Evolutionary conservation across 2,797 vertebrate genomes (phyloP).

Genomic region (Microctenopoma steveboyesi): DNA sequence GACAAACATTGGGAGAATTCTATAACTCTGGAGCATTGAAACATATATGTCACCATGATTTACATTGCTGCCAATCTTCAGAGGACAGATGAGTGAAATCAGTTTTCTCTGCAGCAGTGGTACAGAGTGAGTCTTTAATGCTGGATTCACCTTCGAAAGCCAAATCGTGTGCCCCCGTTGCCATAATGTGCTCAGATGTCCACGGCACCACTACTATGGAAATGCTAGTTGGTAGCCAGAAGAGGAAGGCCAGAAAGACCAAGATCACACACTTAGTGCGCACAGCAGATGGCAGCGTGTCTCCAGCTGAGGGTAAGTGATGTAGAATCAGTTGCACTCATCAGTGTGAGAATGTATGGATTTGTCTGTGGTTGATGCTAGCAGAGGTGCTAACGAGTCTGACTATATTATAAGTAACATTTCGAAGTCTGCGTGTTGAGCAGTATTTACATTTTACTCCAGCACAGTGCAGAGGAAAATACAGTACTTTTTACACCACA

Average conservation of each 20-base stretch:
- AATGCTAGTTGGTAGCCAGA: slow-evolving; percentile 97
- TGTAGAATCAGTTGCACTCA: not conserved
- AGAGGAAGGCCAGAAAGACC: slow-evolving; percentile 97
- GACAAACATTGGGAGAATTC: not conserved
- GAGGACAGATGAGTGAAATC: not conserved
- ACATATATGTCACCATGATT: not conserved
- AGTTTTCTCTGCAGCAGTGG: slow-evolving; percentile 75
- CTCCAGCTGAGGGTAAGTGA: slow-evolving; percentile 88
- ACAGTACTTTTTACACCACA: too few relatives aligned
- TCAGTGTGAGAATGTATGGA: not conserved
- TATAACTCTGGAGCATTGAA: not conserved
- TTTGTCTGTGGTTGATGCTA: not conserved
- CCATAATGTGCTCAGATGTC: slow-evolving; percentile 85
- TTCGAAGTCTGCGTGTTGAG: too few relatives aligned
- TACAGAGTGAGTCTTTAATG: slow-evolving; percentile 83
- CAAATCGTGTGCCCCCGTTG: slow-evolving; percentile 79
- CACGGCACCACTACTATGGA: slow-evolving; percentile 85
- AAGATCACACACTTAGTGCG: slow-evolving; percentile 98
- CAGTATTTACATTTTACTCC: too few relatives aligned
- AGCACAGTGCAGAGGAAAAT: too few relatives aligned
- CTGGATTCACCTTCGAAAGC: slow-evolving; percentile 83
- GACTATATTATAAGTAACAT: too few relatives aligned
- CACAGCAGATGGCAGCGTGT: slow-evolving; percentile 92
- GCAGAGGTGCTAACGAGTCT: too few relatives aligned
- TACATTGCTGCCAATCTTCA: not conserved